phyloP scores from a whole-genome alignment of 1,140 invertebrate genomes.

The Drosophila arizonae region DNA sequence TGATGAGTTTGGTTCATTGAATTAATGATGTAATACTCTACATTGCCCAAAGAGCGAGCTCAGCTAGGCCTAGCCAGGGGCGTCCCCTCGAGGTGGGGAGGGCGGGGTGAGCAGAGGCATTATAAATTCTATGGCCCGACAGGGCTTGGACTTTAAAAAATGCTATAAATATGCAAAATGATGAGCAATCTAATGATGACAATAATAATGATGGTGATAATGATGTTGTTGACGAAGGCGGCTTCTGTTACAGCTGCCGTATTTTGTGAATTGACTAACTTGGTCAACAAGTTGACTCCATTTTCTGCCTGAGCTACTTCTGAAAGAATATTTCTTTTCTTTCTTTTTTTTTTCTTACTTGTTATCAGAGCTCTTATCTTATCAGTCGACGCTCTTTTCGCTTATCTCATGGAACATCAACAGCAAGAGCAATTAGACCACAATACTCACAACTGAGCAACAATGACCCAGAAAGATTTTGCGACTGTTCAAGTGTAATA shows the following conservation, averaged over 20 bases:
- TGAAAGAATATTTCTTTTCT: neutral
- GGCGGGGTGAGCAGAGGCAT: neutral
- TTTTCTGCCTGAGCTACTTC: constrained; percentile 5
- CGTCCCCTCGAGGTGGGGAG: neutral
- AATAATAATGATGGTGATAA: constrained; percentile 2
- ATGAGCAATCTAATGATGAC: constrained; percentile 20
- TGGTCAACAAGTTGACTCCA: constrained; percentile 32
- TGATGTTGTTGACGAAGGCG: constrained; percentile 14
- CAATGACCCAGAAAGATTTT: constrained; percentile 53
- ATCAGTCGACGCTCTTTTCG: constrained; percentile 13
- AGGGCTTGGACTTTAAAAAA: constrained; percentile 20
- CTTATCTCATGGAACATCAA: constrained; percentile 30
- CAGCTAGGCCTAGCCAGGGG: neutral
- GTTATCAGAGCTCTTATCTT: constrained; percentile 35
- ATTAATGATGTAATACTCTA: constrained; percentile 48
- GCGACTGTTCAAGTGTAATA: constrained; percentile 36
- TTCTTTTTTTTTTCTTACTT: too few species aligned
- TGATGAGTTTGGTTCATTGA: constrained; percentile 51
- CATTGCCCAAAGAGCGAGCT: constrained; percentile 1
- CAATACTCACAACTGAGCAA: constrained; percentile 35
- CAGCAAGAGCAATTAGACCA: constrained; percentile 28
- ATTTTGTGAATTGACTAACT: constrained; percentile 38
- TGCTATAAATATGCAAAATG: constrained; percentile 51
- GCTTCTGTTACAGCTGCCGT: constrained; percentile 9
- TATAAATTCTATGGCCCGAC: constrained; percentile 33